These are phyloP conservation scores for Zapornia atra DNA, from an alignment of 2,113 vertebrate genomes.

Conservation along the genomic window DNA sequence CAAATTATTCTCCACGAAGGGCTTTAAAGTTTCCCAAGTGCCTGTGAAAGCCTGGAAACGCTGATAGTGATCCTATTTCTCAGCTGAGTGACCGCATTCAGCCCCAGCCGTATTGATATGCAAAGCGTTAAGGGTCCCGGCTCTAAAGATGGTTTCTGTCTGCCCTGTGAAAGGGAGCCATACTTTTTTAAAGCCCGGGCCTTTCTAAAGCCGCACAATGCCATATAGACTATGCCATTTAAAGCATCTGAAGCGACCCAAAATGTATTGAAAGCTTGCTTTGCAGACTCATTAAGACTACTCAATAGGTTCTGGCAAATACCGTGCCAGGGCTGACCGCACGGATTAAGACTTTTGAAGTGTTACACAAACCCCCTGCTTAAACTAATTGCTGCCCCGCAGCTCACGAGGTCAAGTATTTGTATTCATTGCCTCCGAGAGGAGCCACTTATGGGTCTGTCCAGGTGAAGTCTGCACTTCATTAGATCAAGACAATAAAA, in stretches of 20 bases:
- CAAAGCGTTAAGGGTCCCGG: slow-evolving; percentile 75
- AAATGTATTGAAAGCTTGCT: slow-evolving; percentile 72
- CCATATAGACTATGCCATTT: slow-evolving; percentile 75
- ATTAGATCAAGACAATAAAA: slow-evolving; percentile 70
- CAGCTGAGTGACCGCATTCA: slow-evolving; percentile 87
- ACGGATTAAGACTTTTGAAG: slow-evolving; percentile 80
- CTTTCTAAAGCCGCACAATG: slow-evolving; percentile 75
- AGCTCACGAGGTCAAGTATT: slow-evolving; percentile 82
- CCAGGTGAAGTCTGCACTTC: slow-evolving; percentile 73
- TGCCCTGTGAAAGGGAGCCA: slow-evolving; percentile 70
- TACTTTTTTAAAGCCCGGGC: slow-evolving; percentile 69
- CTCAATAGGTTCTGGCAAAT: slow-evolving; percentile 74
- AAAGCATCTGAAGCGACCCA: slow-evolving; percentile 74
- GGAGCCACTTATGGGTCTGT: slow-evolving; percentile 73
- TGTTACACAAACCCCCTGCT: slow-evolving; percentile 77
- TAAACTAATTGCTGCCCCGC: slow-evolving; percentile 83
- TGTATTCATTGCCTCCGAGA: slow-evolving; percentile 73
- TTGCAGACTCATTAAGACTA: slow-evolving; percentile 71
- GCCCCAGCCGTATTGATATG: slow-evolving; percentile 83
- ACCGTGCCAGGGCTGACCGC: slow-evolving; percentile 64
- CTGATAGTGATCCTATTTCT: slow-evolving; percentile 85
- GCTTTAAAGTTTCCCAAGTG: slow-evolving; percentile 79
- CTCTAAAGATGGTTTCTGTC: slow-evolving; percentile 79
- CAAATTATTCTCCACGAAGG: slow-evolving; percentile 74
- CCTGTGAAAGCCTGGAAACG: slow-evolving; percentile 79